Evolutionary conservation across 2,888 invertebrate genomes (phyloP).

Genomic region (Crocallis elinguaria): DNA sequence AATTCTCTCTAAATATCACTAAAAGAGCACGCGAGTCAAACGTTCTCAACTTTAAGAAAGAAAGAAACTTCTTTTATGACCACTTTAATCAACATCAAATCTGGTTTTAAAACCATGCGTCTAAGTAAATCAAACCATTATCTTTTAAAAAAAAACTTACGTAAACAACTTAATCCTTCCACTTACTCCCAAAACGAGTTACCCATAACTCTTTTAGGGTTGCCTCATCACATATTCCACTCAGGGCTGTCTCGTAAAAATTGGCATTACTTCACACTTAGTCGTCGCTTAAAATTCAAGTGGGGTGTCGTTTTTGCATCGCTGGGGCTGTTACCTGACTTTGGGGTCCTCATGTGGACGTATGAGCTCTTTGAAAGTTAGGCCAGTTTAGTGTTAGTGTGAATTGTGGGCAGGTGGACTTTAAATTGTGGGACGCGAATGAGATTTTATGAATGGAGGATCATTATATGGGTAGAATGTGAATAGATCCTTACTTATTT

Average conservation of each 20-base stretch:
- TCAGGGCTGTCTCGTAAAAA: conserved; percentile 68
- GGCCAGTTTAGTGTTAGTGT: conserved; percentile 18
- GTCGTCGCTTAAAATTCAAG: conserved; percentile 68
- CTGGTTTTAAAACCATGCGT: neutral
- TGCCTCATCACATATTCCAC: conserved; percentile 62
- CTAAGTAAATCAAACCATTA: conserved; percentile 16
- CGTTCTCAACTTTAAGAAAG: no score
- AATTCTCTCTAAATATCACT: no score
- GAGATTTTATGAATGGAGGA: no score
- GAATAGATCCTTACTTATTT: no score
- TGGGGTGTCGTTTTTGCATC: conserved; percentile 66
- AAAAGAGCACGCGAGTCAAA: no score
- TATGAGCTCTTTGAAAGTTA: conserved; percentile 30
- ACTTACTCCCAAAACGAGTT: conserved; percentile 30
- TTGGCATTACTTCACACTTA: conserved; percentile 78
- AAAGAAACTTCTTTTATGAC: neutral
- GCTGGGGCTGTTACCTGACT: conserved; percentile 68
- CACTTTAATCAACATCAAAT: neutral
- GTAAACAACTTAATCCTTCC: conserved; percentile 26
- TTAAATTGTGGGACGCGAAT: conserved; percentile 1
- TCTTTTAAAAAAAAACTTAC: conserved; percentile 11
- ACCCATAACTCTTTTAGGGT: conserved; percentile 44
- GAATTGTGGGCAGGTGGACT: conserved; percentile 4
- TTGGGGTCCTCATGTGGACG: conserved; percentile 34
- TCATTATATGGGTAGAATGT: no score